A percentile compares a stretch with the other conserved stretches of the same genome.
Conservation (phyloP, 2,113 vertebrate species). For the Apus apus region DNA sequence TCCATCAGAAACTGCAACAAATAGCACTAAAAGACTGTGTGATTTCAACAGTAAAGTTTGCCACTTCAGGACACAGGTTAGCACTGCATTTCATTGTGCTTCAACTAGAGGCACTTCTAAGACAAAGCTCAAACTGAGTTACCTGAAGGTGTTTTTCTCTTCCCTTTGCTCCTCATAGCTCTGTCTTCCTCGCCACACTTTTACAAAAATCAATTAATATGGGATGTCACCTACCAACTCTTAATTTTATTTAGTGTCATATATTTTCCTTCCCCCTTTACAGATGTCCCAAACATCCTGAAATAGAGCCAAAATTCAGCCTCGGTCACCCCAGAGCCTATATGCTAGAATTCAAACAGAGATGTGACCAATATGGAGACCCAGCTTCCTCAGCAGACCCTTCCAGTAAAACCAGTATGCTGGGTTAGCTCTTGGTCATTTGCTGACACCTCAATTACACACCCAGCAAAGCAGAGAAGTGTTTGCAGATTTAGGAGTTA, state of each 20-base stretch:
- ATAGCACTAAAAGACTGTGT: accelerated
- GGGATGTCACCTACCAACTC: neutral
- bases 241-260: neutral
- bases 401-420: neutral
- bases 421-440: neutral
- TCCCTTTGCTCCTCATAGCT: neutral
- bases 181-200: neutral
- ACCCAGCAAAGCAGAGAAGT: neutral
- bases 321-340: neutral
- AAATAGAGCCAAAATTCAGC: neutral
- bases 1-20: neutral
- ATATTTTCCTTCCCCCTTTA: neutral
- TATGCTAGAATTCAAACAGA: neutral
- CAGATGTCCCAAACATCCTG: neutral
- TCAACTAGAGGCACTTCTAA: accelerated
- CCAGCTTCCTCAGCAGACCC: neutral
- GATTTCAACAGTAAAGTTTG: neutral
- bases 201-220: neutral
- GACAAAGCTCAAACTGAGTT: neutral
- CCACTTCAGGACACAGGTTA: accelerated
- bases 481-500: neutral
- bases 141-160: neutral
- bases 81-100: neutral
- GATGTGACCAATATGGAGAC: neutral
- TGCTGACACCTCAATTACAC: too few species aligned